Base-by-base conservation (phyloP, 2,113 vertebrate genomes). In the Eolophus roseicapilla region DNA sequence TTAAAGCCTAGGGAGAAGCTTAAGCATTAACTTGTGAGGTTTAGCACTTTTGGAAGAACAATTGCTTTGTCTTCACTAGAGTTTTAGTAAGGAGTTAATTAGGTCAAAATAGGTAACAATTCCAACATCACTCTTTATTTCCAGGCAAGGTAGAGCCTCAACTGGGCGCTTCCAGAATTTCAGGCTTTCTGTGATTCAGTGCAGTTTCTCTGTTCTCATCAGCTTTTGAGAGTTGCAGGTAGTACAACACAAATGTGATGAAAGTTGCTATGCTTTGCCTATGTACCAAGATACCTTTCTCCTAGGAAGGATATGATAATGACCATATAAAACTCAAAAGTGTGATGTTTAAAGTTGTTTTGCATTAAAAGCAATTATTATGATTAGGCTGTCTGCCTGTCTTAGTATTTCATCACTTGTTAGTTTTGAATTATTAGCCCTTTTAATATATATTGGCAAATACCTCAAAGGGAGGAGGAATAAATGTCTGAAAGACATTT, bases 1-100 rank as follows among this genome's bases (percentile, higher is more conserved):
- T 83, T 90, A 78, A 88, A 92, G 76, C 68, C 80, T 95, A 86
- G 41, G 53, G 82, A 79, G 15, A 93, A 83, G 49, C 50, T 88
- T 90, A 80, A 74, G 52, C 59, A 74, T 90, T 92, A 88, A 60
- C 53, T 88, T 88, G 17, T 49, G 49, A 80, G 11, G 50, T 81
- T 81, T 93, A 88, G 53, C 46, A 46, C 53, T 83, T 93, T 79
- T 44, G 85, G 86, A 86, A 88, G 63, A 90, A 49, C 20, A 86
- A 16, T 37, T 85, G 44, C 57, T 88, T 92, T 82, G 52, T 85
- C 78, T 82, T 75, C 2, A 10, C 60, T 68, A 20, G 62, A 73
- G 53, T 82, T 95, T 64, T 90, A 82, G 27, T 60, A 73, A 69
- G 84, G 41, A 65, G 47, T 69, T 89, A 86, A 60, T 92, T 95